Conservation (phyloP, 2,797 vertebrate species). For the Dendrocincla tyrannina region DNA sequence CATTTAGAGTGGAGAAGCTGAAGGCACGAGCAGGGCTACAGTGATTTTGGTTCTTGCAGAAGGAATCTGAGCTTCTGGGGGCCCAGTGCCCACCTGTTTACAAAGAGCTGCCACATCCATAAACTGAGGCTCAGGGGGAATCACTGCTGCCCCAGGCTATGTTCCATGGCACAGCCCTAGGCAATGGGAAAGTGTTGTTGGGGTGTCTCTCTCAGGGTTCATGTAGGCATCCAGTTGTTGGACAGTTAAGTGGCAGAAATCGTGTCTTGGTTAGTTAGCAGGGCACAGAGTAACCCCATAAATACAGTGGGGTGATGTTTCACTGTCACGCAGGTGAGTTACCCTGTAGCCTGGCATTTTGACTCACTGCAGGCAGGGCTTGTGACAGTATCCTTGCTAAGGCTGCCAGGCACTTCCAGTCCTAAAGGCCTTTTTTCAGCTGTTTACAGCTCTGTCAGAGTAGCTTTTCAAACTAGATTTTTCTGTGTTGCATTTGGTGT, state of each 20-base stretch:
- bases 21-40: neutral
- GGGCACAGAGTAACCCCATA: neutral
- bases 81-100: neutral
- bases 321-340: neutral
- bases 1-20: neutral
- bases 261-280: neutral
- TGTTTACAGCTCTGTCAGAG: neutral
- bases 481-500: constrained; percentile 12
- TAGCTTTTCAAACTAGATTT: neutral
- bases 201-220: neutral
- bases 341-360: neutral
- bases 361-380: neutral
- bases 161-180: neutral
- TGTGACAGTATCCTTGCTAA: neutral
- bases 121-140: neutral
- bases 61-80: constrained; percentile 27
- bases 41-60: neutral
- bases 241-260: neutral
- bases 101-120: neutral
- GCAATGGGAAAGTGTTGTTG: neutral
- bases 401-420: neutral
- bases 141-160: accelerated
- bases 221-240: neutral
- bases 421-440: neutral
- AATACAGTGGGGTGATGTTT: neutral